Evolutionary conservation across 2,888 invertebrate genomes (phyloP).

Genomic region (Sinelater perroti): DNA sequence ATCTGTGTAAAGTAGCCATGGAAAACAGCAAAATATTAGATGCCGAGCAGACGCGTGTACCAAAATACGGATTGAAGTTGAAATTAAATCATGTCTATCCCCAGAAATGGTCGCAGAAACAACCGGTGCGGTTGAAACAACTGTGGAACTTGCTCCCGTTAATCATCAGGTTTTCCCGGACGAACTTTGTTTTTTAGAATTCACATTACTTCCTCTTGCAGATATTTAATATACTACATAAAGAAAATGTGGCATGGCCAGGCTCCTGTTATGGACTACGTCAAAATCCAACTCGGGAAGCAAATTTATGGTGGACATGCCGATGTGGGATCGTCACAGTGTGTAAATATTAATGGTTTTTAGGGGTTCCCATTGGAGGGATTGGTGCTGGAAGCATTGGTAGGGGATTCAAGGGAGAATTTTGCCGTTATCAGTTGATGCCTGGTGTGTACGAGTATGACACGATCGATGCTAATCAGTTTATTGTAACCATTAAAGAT

Average conservation of each 20-base stretch:
- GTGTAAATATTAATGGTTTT: conserved; percentile 34
- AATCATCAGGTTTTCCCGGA: conserved; percentile 69
- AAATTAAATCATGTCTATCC: conserved; percentile 78
- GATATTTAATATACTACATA: conserved; percentile 78
- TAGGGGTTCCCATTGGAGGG: conserved; percentile 86
- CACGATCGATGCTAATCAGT: conserved; percentile 85
- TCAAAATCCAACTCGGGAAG: conserved; percentile 74
- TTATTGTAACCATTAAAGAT: conserved; percentile 86
- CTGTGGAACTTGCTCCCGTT: conserved; percentile 76
- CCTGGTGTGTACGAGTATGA: conserved; percentile 91
- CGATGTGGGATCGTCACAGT: not conserved
- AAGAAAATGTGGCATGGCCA: conserved; percentile 70
- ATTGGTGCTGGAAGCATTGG: conserved; percentile 88
- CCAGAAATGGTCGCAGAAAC: conserved; percentile 74
- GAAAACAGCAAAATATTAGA: too few relatives aligned
- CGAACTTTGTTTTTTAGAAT: conserved; percentile 16
- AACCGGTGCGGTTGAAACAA: conserved; percentile 73
- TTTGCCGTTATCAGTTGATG: conserved; percentile 88
- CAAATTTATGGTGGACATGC: conserved; percentile 81
- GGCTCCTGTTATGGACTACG: conserved; percentile 82
- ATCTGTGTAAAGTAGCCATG: too few relatives aligned
- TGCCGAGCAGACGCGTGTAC: conserved; percentile 54
- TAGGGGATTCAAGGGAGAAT: conserved; percentile 90
- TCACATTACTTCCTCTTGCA: conserved; percentile 56
- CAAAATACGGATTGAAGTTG: conserved; percentile 78